A percentile compares a stretch with the other conserved stretches of the same genome.
Evolutionary conservation across 2,888 invertebrate genomes (phyloP).

Genomic region (Pelosia muscerda): DNA sequence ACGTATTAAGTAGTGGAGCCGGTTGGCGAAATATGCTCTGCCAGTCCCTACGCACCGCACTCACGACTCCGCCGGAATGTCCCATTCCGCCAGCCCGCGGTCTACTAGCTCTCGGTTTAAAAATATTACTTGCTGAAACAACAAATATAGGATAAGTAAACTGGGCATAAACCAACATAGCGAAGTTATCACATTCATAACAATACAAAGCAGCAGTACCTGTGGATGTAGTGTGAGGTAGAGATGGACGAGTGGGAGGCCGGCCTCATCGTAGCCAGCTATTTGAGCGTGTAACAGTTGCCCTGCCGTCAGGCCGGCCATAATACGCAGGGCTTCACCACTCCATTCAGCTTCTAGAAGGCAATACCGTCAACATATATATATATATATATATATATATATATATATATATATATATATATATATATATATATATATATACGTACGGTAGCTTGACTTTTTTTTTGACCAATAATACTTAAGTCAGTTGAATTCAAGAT

Average conservation of each 20-base stretch:
- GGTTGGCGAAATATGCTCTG: constrained; percentile 33
- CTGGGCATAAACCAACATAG: constrained; percentile 35
- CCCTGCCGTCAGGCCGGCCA: constrained; percentile 93
- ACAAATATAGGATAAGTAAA: constrained; percentile 20
- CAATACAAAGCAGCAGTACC: constrained; percentile 64
- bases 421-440: too few relatives aligned
- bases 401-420: too few relatives aligned
- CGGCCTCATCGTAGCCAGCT: constrained; percentile 92
- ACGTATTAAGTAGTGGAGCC: constrained; percentile 45
- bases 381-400: too few relatives aligned
- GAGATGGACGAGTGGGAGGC: constrained; percentile 93
- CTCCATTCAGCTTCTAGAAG: constrained; percentile 89
- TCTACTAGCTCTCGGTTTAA: constrained; percentile 95
- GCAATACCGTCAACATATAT: background rate
- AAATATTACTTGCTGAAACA: constrained; percentile 91
- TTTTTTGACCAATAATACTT: background rate
- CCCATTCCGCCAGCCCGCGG: constrained; percentile 93
- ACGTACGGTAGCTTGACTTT: too few relatives aligned
- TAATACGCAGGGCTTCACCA: constrained; percentile 91
- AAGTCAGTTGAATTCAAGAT: background rate
- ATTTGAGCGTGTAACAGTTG: constrained; percentile 96
- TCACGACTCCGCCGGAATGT: constrained; percentile 83
- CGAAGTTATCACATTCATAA: background rate
- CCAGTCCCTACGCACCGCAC: constrained; percentile 39
- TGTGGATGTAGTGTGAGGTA: constrained; percentile 91